Percentiles rank a stretch among this genome's conserved stretches.
Conservation (phyloP, 1,140 invertebrate species). For the Zeugodacus cucurbitae region DNA sequence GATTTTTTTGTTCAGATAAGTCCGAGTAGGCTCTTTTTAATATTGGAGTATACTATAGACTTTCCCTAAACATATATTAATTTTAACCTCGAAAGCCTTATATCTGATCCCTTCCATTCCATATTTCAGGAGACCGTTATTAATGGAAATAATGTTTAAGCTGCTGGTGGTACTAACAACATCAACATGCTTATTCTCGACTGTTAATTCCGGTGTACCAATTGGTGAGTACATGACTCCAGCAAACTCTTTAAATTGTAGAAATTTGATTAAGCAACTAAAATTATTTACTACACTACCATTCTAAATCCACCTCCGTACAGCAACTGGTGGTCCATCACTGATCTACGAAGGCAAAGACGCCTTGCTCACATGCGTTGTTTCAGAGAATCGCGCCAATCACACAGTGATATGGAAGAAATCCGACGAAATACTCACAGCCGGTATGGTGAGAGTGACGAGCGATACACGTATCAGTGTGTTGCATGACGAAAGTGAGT, state of each 20-base stretch:
- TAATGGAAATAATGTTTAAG: conserved; percentile 61
- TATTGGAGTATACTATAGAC: too few species aligned
- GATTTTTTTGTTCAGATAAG: too few species aligned
- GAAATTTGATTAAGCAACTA: too few species aligned
- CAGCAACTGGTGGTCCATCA: conserved; percentile 64
- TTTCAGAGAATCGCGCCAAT: conserved; percentile 74
- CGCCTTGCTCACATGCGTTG: conserved; percentile 80
- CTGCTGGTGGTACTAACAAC: conserved; percentile 55
- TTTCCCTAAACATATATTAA: too few species aligned
- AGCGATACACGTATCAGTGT: conserved; percentile 76
- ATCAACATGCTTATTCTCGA: conserved; percentile 61
- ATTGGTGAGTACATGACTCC: conserved; percentile 55
- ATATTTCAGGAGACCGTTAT: conserved; percentile 53
- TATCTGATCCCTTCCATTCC: not conserved
- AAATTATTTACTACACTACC: too few species aligned
- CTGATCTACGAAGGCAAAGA: conserved; percentile 76
- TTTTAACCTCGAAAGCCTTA: not conserved
- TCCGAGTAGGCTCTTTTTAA: too few species aligned
- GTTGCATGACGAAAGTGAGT: conserved; percentile 77
- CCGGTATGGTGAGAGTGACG: conserved; percentile 77
- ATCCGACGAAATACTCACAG: conserved; percentile 78
- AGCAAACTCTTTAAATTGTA: not conserved
- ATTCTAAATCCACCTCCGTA: not conserved
- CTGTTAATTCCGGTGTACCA: conserved; percentile 62
- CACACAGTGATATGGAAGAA: conserved; percentile 79